A percentile compares a stretch with the other conserved stretches of the same genome.
phyloP scores from a whole-genome alignment of 2,113 vertebrate species.

The Fregata magnificens region DNA sequence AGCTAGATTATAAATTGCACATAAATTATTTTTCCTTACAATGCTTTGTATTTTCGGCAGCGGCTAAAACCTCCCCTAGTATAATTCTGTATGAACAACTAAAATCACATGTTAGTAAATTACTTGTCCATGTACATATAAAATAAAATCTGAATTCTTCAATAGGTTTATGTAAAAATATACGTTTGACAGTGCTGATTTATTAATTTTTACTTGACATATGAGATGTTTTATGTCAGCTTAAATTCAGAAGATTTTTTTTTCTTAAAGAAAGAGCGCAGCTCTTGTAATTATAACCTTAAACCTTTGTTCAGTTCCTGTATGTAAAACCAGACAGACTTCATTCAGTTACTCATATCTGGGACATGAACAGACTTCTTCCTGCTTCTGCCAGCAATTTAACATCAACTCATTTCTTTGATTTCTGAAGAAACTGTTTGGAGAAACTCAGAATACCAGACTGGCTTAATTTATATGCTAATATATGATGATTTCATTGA shows the following conservation, averaged over 20 bases:
- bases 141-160: not conserved
- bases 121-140: not conserved
- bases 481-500: not conserved
- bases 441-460: not conserved
- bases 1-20: not conserved
- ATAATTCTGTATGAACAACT: not conserved
- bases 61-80: not conserved
- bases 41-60: not conserved
- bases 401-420: not conserved
- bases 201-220: not conserved
- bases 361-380: not conserved
- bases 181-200: not conserved
- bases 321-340: not conserved
- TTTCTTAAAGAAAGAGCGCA: not conserved
- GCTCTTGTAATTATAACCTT: not conserved
- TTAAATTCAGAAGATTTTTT: not conserved
- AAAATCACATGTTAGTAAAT: not conserved
- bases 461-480: not conserved
- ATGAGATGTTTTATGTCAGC: not conserved
- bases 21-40: not conserved
- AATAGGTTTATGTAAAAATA: not conserved
- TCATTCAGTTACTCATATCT: not conserved
- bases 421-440: not conserved
- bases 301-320: not conserved
- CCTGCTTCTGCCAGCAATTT: not conserved